Evolutionary conservation across 1,140 invertebrate genomes (phyloP), one percentile per base, ranked within the genome.

Genomic region (Musca vetustissima): DNA sequence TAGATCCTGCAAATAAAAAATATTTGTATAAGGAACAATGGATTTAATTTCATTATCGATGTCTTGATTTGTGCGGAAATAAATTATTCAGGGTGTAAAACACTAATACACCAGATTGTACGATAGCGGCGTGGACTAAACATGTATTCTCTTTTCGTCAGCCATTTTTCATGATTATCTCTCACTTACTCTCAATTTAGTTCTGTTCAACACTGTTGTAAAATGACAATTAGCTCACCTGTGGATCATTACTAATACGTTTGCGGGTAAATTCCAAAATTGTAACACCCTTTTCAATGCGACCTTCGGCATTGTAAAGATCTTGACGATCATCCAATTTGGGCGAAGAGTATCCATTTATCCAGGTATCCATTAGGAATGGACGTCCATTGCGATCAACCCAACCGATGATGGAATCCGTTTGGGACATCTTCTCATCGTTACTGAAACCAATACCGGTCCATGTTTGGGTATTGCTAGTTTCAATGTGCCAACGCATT

Each of bases 401-500:
- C 92, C 93, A 95, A 11, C 94, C 94, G 15, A 97, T 84, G 9
- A 97, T 88, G 0, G 92, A 71, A 66, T 83, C 80, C 1, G 81
- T 81, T 50, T 81, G 81, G 14, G 81, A 82, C 95, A 97, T 97
- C 78, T 88, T 90, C 69, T 89, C 89, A 76, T 95, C 90, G 66
- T 93, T 86, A 28, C 93, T 95, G 83, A 98, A 97, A 14, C 92
- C 96, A 71, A 98, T 93, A 2, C 96, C 97, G 2, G 95, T 97
- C 97, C 97, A 98, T 14, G 88, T 87, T 69, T 95, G 89, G 0
- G 87, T 89, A 70, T 95, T 86, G 13, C 88, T 90, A 0, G 94
- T 96, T 17, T 89, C 87, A n/a, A 98, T 90, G 2, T 90, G 92
- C 83, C 98, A 98, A 24, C 87, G 86, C 59, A 98, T 90, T 22